A percentile compares a stretch with the other conserved stretches of the same genome.
Evolutionary conservation across 1,140 invertebrate genomes (phyloP).

Genomic region (Diabrotica virgifera): DNA sequence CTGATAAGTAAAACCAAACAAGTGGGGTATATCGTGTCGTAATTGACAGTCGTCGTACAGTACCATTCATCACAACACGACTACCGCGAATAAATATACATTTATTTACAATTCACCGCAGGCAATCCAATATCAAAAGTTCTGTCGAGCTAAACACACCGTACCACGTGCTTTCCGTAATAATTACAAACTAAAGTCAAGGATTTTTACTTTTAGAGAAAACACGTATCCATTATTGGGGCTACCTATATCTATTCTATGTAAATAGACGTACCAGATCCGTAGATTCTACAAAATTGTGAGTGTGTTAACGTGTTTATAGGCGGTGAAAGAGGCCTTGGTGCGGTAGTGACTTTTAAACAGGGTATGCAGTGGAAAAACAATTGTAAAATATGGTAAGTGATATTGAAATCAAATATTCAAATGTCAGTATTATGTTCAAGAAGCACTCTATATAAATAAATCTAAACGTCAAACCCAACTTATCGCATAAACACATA

Average conservation of each 20-base stretch:
- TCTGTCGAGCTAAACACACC: neutral
- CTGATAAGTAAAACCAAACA: neutral
- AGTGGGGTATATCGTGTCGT: neutral
- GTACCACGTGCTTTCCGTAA: neutral
- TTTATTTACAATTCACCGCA: neutral
- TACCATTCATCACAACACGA: neutral
- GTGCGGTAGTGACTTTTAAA: neutral
- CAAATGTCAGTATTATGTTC: too few relatives aligned
- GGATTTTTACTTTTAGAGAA: neutral
- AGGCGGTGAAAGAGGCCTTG: neutral
- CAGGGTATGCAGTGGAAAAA: neutral
- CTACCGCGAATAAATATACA: neutral
- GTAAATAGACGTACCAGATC: neutral
- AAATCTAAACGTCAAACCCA: too few relatives aligned
- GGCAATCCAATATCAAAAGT: neutral
- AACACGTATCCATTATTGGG: neutral
- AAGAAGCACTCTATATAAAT: too few relatives aligned
- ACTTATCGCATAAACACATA: too few relatives aligned
- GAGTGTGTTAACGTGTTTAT: neutral
- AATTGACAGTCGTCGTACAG: neutral
- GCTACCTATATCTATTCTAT: neutral
- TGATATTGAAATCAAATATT: neutral
- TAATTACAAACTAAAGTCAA: conserved; percentile 3
- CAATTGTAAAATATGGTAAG: neutral
- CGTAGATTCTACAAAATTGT: neutral